These are phyloP conservation scores for Macrochelys suwanniensis DNA, from an alignment of 2,797 vertebrate genomes.

Conservation along the genomic window DNA sequence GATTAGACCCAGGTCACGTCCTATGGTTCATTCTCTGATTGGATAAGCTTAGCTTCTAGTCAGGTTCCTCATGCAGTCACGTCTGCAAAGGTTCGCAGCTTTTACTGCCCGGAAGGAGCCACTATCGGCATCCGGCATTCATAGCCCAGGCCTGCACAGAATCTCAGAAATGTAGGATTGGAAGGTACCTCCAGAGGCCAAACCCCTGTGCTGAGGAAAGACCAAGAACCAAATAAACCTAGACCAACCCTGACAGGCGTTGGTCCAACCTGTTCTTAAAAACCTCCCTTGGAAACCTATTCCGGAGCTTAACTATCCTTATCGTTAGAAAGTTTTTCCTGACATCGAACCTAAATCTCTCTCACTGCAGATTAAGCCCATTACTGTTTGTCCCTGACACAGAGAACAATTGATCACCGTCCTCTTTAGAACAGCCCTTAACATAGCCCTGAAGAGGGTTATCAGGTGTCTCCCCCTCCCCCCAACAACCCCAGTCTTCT, in stretches of 20 bases:
- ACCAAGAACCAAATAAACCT: neutral
- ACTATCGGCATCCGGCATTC: neutral
- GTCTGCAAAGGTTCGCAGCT: neutral
- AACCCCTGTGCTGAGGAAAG: neutral
- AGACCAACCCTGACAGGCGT: neutral
- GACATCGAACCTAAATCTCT: neutral
- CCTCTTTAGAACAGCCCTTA: neutral
- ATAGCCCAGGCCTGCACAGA: neutral
- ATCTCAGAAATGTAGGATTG: neutral
- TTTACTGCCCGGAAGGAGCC: neutral
- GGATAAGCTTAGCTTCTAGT: neutral
- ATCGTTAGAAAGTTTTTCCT: neutral
- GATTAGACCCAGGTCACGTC: neutral
- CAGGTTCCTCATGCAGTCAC: neutral
- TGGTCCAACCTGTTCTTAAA: neutral
- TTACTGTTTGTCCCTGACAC: neutral
- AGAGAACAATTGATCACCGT: neutral
- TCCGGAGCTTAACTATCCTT: neutral
- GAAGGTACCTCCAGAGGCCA: neutral
- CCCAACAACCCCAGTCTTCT: neutral
- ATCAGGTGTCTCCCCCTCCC: neutral
- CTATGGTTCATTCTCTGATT: neutral
- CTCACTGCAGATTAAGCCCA: neutral
- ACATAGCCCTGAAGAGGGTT: neutral
- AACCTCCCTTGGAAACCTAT: neutral